Conservation (phyloP, 2,113 vertebrate genomes). For the Burhinus bistriatus region DNA sequence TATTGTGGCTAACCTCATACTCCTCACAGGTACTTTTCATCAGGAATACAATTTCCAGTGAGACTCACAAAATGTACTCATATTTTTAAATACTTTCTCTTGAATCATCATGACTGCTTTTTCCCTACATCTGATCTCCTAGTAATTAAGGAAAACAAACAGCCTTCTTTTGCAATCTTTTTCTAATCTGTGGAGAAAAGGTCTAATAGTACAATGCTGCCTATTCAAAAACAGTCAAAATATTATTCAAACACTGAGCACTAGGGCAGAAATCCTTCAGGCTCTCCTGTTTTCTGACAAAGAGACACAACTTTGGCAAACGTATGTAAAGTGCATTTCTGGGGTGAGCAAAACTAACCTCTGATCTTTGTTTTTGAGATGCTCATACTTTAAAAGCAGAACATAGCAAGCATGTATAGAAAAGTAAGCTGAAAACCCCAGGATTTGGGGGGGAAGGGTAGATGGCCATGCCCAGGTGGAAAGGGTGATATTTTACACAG, state of each 20-base stretch:
- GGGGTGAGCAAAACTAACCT: background rate
- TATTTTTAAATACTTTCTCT: conserved; percentile 20
- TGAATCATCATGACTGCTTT: conserved; percentile 37
- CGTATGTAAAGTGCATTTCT: background rate
- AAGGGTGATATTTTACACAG: background rate
- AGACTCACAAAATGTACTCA: conserved; percentile 27
- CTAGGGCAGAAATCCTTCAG: conserved; percentile 8
- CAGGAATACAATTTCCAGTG: conserved; percentile 13
- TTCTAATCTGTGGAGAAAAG: conserved; percentile 4
- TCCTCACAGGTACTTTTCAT: conserved; percentile 29
- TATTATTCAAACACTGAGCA: background rate
- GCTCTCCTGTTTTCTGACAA: background rate
- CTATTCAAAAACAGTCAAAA: conserved; percentile 26
- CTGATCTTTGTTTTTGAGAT: background rate
- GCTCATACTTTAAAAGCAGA: background rate
- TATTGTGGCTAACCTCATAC: background rate
- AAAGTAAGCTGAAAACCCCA: background rate
- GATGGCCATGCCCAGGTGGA: background rate
- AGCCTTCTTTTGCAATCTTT: conserved; percentile 17
- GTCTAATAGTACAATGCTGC: background rate
- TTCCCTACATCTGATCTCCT: conserved; percentile 3
- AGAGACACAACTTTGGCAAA: background rate
- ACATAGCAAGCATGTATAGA: background rate
- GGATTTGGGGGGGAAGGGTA: background rate
- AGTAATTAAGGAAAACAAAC: conserved; percentile 49